Percentiles rank a stretch among this genome's conserved stretches.
Evolutionary conservation across 1,140 invertebrate genomes (phyloP).

Genomic region (Ips nitidus): DNA sequence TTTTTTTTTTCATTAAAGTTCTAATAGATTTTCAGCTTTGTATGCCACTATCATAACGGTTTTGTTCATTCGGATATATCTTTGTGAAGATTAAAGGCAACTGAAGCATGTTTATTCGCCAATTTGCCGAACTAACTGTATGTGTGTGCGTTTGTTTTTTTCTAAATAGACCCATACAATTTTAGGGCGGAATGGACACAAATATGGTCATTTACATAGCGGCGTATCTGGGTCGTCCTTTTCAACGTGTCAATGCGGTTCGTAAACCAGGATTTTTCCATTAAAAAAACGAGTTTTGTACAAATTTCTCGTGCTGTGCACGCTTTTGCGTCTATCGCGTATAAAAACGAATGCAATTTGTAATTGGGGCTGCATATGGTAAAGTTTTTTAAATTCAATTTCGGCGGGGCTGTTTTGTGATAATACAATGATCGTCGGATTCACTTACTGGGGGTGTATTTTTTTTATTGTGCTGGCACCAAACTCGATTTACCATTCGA

Average conservation of each 20-base stretch:
- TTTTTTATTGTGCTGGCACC: not conserved
- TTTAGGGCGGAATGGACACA: not conserved
- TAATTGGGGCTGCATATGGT: slow-evolving; percentile 4
- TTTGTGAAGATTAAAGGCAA: too few relatives aligned
- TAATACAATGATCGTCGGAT: not conserved
- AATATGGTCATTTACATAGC: not conserved
- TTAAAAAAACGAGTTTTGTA: slow-evolving; percentile 2
- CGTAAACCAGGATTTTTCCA: slow-evolving; percentile 5
- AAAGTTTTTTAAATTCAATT: slow-evolving; percentile 2
- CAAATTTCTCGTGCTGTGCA: slow-evolving; percentile 1
- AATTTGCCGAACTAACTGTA: not conserved
- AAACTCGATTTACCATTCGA: not conserved
- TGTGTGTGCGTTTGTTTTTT: not conserved
- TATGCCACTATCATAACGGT: too few relatives aligned
- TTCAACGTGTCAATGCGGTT: slow-evolving; percentile 12
- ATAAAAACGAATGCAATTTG: slow-evolving; percentile 1
- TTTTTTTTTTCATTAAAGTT: too few relatives aligned
- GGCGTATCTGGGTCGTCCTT: slow-evolving; percentile 2
- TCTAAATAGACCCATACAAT: slow-evolving; percentile 2
- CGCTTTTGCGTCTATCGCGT: not conserved
- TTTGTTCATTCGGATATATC: too few relatives aligned
- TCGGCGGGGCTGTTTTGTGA: not conserved
- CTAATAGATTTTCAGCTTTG: too few relatives aligned
- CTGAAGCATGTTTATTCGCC: not conserved
- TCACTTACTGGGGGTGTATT: not conserved